Conservation (phyloP, 2,888 invertebrate species). For the Drosophila meridionalis region DNA sequence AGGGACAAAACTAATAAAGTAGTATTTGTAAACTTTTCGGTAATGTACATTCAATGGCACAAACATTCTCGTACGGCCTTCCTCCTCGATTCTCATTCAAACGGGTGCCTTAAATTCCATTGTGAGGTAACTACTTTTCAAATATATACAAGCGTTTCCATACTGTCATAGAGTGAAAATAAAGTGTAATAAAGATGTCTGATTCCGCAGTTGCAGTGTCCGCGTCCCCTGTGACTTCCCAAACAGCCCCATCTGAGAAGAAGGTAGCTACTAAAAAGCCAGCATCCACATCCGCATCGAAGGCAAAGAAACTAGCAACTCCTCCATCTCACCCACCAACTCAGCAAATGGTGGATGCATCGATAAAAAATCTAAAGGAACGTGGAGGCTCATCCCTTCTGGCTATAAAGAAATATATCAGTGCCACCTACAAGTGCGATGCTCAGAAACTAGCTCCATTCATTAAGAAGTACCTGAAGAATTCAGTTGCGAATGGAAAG, state of each 20-base stretch:
- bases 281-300: slow-evolving; percentile 20
- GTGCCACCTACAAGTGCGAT: slow-evolving; percentile 58
- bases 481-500: slow-evolving; percentile 86
- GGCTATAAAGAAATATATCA: slow-evolving; percentile 60
- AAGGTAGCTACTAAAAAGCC: slow-evolving; percentile 43
- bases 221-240: slow-evolving; percentile 45
- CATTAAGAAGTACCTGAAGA: slow-evolving; percentile 87
- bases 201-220: slow-evolving; percentile 45
- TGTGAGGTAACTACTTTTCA: not conserved
- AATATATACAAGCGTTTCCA: slow-evolving; percentile 1
- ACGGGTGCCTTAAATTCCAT: slow-evolving; percentile 15
- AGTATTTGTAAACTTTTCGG: slow-evolving; percentile 8
- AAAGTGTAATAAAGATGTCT: slow-evolving; percentile 32
- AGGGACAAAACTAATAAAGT: slow-evolving; percentile 12
- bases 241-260: slow-evolving; percentile 34
- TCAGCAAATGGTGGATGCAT: slow-evolving; percentile 57
- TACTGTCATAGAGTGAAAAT: not conserved
- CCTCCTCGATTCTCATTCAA: slow-evolving; percentile 42
- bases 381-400: slow-evolving; percentile 59
- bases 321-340: slow-evolving; percentile 49
- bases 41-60: slow-evolving; percentile 7
- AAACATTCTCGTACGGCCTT: slow-evolving; percentile 18
- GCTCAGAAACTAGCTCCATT: slow-evolving; percentile 84
- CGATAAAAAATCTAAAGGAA: slow-evolving; percentile 53
- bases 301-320: slow-evolving; percentile 30